A percentile compares a stretch with the other conserved stretches of the same genome.
phyloP scores from a whole-genome alignment of 2,888 invertebrate genomes.

The Drosophila dives region DNA sequence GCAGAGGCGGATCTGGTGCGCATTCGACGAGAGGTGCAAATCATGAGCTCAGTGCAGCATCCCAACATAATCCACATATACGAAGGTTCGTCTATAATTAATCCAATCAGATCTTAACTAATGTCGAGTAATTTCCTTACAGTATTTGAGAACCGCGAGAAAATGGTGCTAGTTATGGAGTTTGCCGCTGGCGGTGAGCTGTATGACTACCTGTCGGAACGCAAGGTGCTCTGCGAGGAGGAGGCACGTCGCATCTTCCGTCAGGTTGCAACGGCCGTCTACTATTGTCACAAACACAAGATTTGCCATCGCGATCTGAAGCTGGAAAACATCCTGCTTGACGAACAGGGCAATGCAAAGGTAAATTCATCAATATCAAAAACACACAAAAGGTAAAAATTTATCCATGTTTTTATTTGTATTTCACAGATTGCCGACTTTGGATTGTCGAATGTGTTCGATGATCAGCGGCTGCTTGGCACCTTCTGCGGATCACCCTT shows the following conservation, averaged over 20 bases:
- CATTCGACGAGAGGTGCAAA: constrained; percentile 98
- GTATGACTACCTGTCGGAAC: constrained; percentile 97
- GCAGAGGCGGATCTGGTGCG: constrained; percentile 98
- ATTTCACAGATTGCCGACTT: constrained; percentile 96
- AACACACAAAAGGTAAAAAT: not conserved
- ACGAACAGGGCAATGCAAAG: constrained; percentile 97
- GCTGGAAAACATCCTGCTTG: constrained; percentile 96
- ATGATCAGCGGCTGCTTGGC: constrained; percentile 92
- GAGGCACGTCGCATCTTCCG: constrained; percentile 98
- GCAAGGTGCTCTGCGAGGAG: constrained; percentile 95
- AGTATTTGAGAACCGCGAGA: constrained; percentile 99
- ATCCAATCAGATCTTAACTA: not conserved
- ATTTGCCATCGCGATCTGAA: constrained; percentile 98
- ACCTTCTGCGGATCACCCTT: constrained; percentile 98
- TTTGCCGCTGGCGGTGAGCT: constrained; percentile 99
- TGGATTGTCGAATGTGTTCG: constrained; percentile 98
- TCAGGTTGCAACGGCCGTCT: constrained; percentile 97
- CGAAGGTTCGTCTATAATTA: constrained; percentile 90
- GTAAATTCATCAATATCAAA: constrained; percentile 84
- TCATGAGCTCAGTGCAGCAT: constrained; percentile 99
- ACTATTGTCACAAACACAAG: constrained; percentile 99
- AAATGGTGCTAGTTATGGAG: constrained; percentile 99
- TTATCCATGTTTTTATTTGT: not conserved
- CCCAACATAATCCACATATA: constrained; percentile 99
- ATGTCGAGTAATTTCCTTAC: constrained; percentile 4